A percentile compares a stretch with the other conserved stretches of the same genome.
Evolutionary conservation across 1,140 invertebrate genomes (phyloP).

Genomic region (Drosophila pallidifrons): DNA sequence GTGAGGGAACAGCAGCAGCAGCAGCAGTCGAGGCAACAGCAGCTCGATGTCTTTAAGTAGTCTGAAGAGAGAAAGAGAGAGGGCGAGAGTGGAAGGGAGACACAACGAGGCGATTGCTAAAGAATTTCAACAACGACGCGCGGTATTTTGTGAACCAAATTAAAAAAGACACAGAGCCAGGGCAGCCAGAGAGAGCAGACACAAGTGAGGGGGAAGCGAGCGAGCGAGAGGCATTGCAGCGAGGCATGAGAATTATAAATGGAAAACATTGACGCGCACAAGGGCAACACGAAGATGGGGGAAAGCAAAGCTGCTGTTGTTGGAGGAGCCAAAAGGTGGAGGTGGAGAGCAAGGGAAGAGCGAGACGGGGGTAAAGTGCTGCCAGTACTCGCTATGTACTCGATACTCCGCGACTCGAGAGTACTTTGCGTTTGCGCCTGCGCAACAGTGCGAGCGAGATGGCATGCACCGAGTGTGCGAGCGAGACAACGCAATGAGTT

Average conservation of each 20-base stretch:
- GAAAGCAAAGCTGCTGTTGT: not conserved
- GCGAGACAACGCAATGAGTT: slow-evolving; percentile 69
- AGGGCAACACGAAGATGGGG: slow-evolving; percentile 9
- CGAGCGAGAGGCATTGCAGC: slow-evolving; percentile 62
- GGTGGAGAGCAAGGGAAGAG: slow-evolving; percentile 4
- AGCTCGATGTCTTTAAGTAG: slow-evolving; percentile 40
- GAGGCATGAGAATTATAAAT: slow-evolving; percentile 81
- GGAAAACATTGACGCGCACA: slow-evolving; percentile 67
- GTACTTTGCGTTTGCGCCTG: slow-evolving; percentile 64
- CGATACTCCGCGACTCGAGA: slow-evolving; percentile 17
- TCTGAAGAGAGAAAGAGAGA: slow-evolving; percentile 19
- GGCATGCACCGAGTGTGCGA: not conserved
- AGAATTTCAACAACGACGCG: slow-evolving; percentile 81
- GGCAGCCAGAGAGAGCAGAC: slow-evolving; percentile 5
- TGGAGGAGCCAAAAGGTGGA: slow-evolving; percentile 30
- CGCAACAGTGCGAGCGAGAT: slow-evolving; percentile 68
- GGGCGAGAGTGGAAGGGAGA: slow-evolving; percentile 24
- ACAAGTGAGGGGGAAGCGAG: not conserved
- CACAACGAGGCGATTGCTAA: slow-evolving; percentile 63
- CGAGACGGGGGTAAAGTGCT: slow-evolving; percentile 16
- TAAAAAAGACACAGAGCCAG: slow-evolving; percentile 73
- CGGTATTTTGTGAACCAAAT: slow-evolving; percentile 83
- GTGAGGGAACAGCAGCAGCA: slow-evolving; percentile 41
- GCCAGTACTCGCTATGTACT: slow-evolving; percentile 36
- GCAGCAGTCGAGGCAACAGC: slow-evolving; percentile 20